phyloP scores from a whole-genome alignment of 2,888 invertebrate genomes.

The Eurytoma adleriae region DNA sequence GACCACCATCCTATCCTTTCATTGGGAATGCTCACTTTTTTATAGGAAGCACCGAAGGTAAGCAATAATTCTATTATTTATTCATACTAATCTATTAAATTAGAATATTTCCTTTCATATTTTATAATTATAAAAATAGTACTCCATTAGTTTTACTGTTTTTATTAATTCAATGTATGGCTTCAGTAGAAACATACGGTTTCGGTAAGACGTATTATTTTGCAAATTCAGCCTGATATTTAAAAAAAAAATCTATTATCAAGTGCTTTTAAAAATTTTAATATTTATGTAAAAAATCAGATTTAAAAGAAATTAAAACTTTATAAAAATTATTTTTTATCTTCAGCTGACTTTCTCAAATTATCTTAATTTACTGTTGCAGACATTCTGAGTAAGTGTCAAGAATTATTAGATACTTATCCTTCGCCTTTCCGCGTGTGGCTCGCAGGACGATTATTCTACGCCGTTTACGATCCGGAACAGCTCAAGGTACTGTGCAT shows the following conservation, averaged over 20 bases:
- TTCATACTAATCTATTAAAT: background rate
- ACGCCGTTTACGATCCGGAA: conserved; percentile 62
- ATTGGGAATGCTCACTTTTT: conserved; percentile 64
- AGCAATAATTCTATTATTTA: background rate
- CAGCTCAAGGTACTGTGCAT: conserved; percentile 61
- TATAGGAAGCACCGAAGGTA: conserved; percentile 62
- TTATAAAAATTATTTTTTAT: background rate
- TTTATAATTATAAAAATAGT: too few species aligned
- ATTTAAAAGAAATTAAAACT: background rate
- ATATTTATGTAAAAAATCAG: too few species aligned
- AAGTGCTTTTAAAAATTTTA: too few species aligned
- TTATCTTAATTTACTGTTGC: conserved; percentile 20
- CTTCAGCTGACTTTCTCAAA: too few species aligned
- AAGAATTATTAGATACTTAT: conserved; percentile 58
- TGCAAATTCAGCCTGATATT: too few species aligned
- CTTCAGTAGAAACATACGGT: too few species aligned
- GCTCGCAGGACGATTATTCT: conserved; percentile 61
- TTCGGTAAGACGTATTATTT: too few species aligned
- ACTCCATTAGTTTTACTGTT: too few species aligned
- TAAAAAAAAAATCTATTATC: too few species aligned
- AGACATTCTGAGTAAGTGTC: conserved; percentile 62
- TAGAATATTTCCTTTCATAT: background rate
- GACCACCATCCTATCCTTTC: conserved; percentile 61
- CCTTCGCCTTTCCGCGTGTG: conserved; percentile 64
- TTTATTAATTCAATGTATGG: too few species aligned